Base-by-base conservation (phyloP, 2,888 invertebrate genomes). In the Dicycla oo region DNA sequence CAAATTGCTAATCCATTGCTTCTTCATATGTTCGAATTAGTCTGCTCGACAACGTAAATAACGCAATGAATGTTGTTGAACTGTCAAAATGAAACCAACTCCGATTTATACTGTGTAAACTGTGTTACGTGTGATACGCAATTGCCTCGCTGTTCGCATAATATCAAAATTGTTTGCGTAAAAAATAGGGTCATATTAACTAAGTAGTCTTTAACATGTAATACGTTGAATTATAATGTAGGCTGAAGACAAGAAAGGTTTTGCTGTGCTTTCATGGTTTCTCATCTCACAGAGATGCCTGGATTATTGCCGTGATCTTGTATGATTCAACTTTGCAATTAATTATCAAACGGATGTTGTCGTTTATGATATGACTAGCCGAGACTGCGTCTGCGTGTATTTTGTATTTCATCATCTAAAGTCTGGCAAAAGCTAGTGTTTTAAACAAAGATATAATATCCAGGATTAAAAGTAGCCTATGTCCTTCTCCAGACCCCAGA, bases 271-370 rank as follows among this genome's bases (percentile, higher is more conserved):
- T 62, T 40, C 20, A 40, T 43, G 23, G 18, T 47, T 54, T 40
- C 30, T 34, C 40, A 40, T 43, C 20, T 49, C 54, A 47, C 40
- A 20, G 20, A 34, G n/a, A 15, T 43, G 13, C 11, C 18, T n/a
- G 3, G 13, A 51, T 26, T 13, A n/a, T 38, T 60, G 54, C 40
- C 20, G 18, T 23, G 8, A 63, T 54, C 40, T 74, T 18, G 26
- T 40, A 61, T 72, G n/a, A 72, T 64, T 63, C 47, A 73, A 34
- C 30, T 64, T 56, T n/a, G 47, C 40, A 75, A 49, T 43, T 73
- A n/a, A 67, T 51, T 58, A 73, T 34, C 10, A 73, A 56, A 49
- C 65, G 47, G 65, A 75, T 73, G 54, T 75, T 53, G 43, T 45
- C 26, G 26, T 26, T n/a, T 18, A n/a, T 26, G 13, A 23, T 30